Evolutionary conservation across 2,797 vertebrate species (phyloP).

Genomic region (Gymnopithys bicolor): DNA sequence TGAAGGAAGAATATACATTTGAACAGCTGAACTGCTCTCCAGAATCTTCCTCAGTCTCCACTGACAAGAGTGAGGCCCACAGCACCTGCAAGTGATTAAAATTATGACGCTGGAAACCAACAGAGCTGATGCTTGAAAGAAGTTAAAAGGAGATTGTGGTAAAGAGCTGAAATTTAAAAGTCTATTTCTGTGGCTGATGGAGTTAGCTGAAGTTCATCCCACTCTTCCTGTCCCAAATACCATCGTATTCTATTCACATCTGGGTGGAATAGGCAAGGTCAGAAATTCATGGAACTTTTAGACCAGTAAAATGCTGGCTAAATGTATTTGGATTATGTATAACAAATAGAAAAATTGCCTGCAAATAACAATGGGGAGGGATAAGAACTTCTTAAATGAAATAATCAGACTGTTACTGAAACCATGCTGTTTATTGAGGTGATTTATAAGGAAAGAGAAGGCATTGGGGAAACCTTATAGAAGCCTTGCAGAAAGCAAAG

Average conservation of each 20-base stretch:
- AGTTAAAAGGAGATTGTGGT: background rate
- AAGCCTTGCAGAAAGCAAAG: background rate
- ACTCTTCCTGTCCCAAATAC: background rate
- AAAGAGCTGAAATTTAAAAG: background rate
- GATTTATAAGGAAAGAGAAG: background rate
- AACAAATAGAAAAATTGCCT: background rate
- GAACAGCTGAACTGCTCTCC: background rate
- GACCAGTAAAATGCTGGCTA: background rate
- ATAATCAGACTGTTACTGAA: background rate
- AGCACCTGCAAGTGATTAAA: background rate
- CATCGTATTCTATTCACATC: background rate
- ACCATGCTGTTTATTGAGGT: background rate
- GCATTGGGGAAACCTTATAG: background rate
- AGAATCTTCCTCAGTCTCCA: background rate
- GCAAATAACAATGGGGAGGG: rapidly evolving
- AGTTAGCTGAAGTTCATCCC: background rate
- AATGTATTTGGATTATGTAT: background rate
- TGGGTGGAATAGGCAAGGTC: background rate
- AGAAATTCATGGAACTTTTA: background rate
- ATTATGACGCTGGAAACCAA: background rate
- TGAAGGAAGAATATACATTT: background rate
- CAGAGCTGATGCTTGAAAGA: background rate
- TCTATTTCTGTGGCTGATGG: background rate
- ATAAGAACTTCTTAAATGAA: background rate
- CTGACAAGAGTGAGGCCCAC: background rate